Conservation (phyloP, 2,888 invertebrate genomes). For the Calliphora vomitoria region DNA sequence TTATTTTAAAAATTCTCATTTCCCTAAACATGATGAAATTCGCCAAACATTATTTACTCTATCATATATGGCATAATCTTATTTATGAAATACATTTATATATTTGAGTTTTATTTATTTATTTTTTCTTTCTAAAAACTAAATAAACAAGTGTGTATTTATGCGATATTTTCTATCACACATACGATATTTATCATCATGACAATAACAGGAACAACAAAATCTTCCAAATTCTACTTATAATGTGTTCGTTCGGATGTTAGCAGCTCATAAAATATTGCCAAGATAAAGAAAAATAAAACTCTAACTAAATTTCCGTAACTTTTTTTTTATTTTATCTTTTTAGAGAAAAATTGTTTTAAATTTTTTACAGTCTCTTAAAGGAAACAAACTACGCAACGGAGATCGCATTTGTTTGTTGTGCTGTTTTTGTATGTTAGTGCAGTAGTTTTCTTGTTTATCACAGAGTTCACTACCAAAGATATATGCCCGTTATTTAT, state of each 20-base stretch:
- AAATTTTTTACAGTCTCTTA: constrained; percentile 49
- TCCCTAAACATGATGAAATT: constrained; percentile 13
- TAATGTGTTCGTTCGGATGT: neutral
- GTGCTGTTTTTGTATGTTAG: neutral
- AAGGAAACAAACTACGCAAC: constrained; percentile 38
- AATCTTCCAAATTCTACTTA: neutral
- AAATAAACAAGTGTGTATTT: constrained; percentile 46
- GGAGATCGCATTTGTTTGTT: neutral
- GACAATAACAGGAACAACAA: constrained; percentile 48
- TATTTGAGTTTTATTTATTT: constrained; percentile 10
- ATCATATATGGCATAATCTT: constrained; percentile 38
- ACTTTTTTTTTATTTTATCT: constrained; percentile 49
- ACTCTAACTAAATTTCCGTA: constrained; percentile 62
- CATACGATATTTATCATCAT: constrained; percentile 58
- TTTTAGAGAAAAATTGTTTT: constrained; percentile 55
- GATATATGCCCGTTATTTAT: constrained; percentile 67
- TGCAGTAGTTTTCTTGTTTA: constrained; percentile 28
- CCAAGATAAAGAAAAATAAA: constrained; percentile 17
- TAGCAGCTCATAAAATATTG: constrained; percentile 37
- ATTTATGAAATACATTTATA: constrained; percentile 29
- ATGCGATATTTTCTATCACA: constrained; percentile 58
- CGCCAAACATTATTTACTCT: neutral
- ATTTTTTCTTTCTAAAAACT: neutral
- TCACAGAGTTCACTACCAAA: constrained; percentile 16
- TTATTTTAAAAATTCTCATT: neutral